A percentile compares a stretch with the other conserved stretches of the same genome.
These are phyloP conservation scores for Dexiosoma caninum DNA, from an alignment of 2,888 invertebrate species.

Conservation along the genomic window DNA sequence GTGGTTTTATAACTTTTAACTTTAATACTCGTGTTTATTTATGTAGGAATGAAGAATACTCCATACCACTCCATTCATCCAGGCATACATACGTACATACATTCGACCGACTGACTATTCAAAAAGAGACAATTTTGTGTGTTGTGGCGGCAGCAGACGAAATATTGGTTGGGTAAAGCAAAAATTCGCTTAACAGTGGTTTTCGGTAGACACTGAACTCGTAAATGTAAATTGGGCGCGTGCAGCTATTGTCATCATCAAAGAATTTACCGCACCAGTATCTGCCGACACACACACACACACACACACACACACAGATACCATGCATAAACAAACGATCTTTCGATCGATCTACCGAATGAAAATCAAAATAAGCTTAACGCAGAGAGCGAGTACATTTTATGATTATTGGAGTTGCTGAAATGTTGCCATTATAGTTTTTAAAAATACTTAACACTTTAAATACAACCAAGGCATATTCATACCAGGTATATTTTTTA, in stretches of 20 bases:
- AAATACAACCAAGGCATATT: too few relatives aligned
- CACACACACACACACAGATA: constrained; percentile 36
- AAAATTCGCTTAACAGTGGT: constrained; percentile 64
- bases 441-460: too few relatives aligned
- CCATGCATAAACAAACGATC: constrained; percentile 58
- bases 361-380: constrained; percentile 32
- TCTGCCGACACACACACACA: constrained; percentile 64
- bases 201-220: constrained; percentile 74
- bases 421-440: constrained; percentile 10
- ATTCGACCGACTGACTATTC: constrained; percentile 24
- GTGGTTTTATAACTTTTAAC: background rate
- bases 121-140: constrained; percentile 51
- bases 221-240: constrained; percentile 78
- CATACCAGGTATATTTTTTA: too few relatives aligned
- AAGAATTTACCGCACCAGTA: constrained; percentile 70
- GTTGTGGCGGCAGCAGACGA: constrained; percentile 38
- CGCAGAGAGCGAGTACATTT: constrained; percentile 24
- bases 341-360: constrained; percentile 42
- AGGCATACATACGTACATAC: background rate
- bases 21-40: constrained; percentile 8
- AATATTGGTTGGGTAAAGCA: constrained; percentile 53
- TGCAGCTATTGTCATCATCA: constrained; percentile 78
- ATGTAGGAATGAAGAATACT: constrained; percentile 24
- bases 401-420: background rate
- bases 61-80: background rate